These are phyloP conservation scores for Papilio elwesi DNA, from an alignment of 2,888 invertebrate genomes.

Conservation along the genomic window DNA sequence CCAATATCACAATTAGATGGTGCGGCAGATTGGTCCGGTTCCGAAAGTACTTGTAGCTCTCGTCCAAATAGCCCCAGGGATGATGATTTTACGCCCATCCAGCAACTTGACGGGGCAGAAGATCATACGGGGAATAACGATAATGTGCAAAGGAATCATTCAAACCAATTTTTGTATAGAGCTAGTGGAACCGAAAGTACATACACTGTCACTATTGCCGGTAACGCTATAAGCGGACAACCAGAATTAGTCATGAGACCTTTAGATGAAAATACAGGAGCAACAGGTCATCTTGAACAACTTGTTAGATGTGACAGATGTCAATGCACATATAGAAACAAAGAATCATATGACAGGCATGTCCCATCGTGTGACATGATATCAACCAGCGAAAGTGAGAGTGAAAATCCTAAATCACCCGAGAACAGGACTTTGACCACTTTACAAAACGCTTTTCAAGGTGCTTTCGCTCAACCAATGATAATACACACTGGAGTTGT, in stretches of 20 bases:
- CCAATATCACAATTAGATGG: constrained; percentile 89
- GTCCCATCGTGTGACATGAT: constrained; percentile 90
- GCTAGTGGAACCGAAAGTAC: constrained; percentile 78
- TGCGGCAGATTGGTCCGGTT: constrained; percentile 87
- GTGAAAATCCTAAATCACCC: constrained; percentile 86
- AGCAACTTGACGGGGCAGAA: constrained; percentile 88
- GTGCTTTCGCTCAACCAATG: constrained; percentile 80
- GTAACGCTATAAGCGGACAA: constrained; percentile 79
- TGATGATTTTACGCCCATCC: constrained; percentile 79
- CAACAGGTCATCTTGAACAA: constrained; percentile 84
- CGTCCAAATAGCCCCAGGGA: constrained; percentile 74
- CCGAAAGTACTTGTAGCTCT: constrained; percentile 78
- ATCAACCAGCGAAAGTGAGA: constrained; percentile 92
- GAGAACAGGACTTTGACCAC: constrained; percentile 81
- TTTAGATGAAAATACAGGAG: constrained; percentile 67
- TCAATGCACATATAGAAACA: constrained; percentile 93
- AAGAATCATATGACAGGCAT: constrained; percentile 92
- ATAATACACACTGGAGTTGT: constrained; percentile 78
- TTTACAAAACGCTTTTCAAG: constrained; percentile 79
- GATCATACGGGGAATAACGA: constrained; percentile 81
- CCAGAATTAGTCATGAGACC: constrained; percentile 78
- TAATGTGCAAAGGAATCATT: constrained; percentile 64
- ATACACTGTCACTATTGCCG: constrained; percentile 80
- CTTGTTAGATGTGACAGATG: constrained; percentile 95
- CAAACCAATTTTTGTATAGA: constrained; percentile 76